Evolutionary conservation across 2,113 vertebrate species (phyloP).

Genomic region (Pungitius pungitius): DNA sequence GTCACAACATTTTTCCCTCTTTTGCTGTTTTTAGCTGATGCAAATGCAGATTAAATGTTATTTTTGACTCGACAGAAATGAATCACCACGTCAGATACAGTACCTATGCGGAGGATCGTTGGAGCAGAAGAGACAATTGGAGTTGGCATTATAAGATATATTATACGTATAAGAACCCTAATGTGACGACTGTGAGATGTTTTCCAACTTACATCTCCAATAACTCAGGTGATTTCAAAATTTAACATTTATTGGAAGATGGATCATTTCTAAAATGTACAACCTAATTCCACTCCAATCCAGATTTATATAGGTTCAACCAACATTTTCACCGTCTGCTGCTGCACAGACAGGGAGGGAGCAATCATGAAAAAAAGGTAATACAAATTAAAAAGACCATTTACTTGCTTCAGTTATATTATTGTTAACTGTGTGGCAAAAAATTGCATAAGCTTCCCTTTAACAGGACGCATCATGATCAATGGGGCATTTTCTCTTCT

Average conservation of each 20-base stretch:
- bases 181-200: no score
- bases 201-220: neutral
- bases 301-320: neutral
- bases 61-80: no score
- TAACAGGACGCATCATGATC: neutral
- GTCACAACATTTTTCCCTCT: neutral
- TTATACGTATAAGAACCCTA: no score
- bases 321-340: neutral
- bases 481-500: neutral
- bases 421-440: no score
- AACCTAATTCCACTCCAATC: neutral
- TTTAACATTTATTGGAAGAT: neutral
- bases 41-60: no score
- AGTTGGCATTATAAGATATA: no score
- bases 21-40: no score
- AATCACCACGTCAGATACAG: no score
- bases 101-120: neutral
- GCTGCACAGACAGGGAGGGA: neutral
- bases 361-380: neutral
- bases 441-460: neutral
- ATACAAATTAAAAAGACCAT: neutral
- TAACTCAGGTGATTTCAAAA: neutral
- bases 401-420: neutral
- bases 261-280: neutral
- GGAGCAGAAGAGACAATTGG: neutral